Conservation (phyloP, 1,140 invertebrate genomes). For the Riptortus pedestris region DNA sequence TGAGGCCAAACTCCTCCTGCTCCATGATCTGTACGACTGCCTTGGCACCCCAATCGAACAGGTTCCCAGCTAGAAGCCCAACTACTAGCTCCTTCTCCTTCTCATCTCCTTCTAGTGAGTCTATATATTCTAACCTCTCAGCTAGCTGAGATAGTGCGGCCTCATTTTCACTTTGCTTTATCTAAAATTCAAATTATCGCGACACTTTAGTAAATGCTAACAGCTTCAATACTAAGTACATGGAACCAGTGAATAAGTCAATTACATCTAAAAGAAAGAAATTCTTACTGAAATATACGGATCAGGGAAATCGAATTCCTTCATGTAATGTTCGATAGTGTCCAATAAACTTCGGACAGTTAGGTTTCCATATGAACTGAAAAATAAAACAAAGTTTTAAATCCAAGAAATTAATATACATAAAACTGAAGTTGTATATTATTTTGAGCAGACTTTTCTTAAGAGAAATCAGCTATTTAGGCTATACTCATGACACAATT, state of each 20-base stretch:
- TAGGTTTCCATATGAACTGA: conserved; percentile 72
- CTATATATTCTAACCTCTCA: conserved; percentile 42
- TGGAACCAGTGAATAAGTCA: not conserved
- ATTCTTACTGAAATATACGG: conserved; percentile 52
- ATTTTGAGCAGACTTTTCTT: too few species aligned
- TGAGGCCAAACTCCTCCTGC: conserved; percentile 60
- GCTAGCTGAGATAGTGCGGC: conserved; percentile 43
- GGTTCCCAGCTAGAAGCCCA: conserved; percentile 69
- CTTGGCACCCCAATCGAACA: conserved; percentile 94
- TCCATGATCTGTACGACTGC: conserved; percentile 77
- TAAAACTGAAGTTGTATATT: too few species aligned
- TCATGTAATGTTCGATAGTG: conserved; percentile 81
- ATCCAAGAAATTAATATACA: not conserved
- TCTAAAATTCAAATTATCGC: conserved; percentile 29
- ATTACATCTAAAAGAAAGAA: not conserved
- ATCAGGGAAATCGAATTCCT: conserved; percentile 86
- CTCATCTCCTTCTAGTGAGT: conserved; percentile 41
- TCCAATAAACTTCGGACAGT: conserved; percentile 82
- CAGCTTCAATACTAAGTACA: too few species aligned
- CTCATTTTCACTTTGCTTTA: conserved; percentile 54
- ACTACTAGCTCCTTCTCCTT: conserved; percentile 46
- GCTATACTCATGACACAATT: too few species aligned
- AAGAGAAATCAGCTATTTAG: too few species aligned
- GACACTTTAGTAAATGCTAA: too few species aligned
- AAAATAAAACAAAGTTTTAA: conserved; percentile 32